Evolutionary conservation across 2,888 invertebrate species (phyloP).

Genomic region (Hecatera dysodea): DNA sequence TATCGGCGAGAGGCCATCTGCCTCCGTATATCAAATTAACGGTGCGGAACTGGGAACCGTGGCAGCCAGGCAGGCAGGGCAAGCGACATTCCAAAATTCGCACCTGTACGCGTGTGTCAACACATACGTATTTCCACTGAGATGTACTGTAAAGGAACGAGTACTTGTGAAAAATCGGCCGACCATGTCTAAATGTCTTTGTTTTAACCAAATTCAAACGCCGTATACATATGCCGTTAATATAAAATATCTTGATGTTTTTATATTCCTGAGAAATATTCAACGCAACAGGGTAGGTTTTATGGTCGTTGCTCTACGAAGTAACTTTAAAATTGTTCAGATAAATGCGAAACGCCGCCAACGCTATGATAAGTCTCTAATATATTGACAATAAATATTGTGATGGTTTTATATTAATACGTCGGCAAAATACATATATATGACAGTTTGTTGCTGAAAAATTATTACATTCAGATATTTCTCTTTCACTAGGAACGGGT

Average conservation of each 20-base stretch:
- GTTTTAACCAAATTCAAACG: constrained; percentile 70
- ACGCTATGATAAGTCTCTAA: constrained; percentile 54
- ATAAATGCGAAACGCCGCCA: constrained; percentile 59
- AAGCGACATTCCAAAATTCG: constrained; percentile 78
- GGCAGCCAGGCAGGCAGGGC: constrained; percentile 50
- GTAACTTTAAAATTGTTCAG: constrained; percentile 65
- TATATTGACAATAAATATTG: constrained; percentile 65
- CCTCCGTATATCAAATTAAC: constrained; percentile 84
- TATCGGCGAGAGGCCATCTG: constrained; percentile 81
- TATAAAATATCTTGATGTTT: constrained; percentile 61
- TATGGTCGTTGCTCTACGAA: constrained; percentile 28
- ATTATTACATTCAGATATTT: constrained; percentile 53
- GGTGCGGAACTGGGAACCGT: constrained; percentile 79
- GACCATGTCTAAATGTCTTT: constrained; percentile 75
- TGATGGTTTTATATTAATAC: constrained; percentile 60
- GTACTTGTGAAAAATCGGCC: constrained; percentile 72
- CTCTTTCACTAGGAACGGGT: constrained; percentile 53
- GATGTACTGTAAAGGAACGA: constrained; percentile 43
- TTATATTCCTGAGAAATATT: constrained; percentile 51
- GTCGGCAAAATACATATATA: constrained; percentile 52
- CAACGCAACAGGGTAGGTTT: constrained; percentile 42
- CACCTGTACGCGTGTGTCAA: constrained; percentile 71
- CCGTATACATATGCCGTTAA: constrained; percentile 61
- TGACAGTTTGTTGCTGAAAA: constrained; percentile 48
- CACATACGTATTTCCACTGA: constrained; percentile 29